Evolutionary conservation across 2,888 invertebrate species (phyloP).

Genomic region (Macrosoma leucophasiata): DNA sequence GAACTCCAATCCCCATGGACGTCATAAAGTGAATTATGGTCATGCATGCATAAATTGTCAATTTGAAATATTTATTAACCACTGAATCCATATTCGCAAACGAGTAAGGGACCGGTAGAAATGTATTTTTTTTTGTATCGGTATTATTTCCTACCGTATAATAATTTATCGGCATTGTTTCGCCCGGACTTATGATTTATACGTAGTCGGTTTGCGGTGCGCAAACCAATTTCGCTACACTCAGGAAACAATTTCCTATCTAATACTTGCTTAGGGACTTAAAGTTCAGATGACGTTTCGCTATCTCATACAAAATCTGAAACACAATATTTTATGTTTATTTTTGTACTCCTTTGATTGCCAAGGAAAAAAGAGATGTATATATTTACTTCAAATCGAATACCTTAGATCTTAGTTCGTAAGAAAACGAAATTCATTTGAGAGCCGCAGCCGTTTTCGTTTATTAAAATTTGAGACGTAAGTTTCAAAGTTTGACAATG

Average conservation of each 20-base stretch:
- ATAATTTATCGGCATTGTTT: conserved; percentile 49
- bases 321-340: conserved; percentile 28
- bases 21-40: no score
- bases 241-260: conserved; percentile 28
- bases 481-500: conserved; percentile 45
- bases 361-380: conserved; percentile 10
- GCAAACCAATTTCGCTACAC: conserved; percentile 34
- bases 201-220: conserved; percentile 33
- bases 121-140: conserved; percentile 40
- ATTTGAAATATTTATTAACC: no score
- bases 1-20: no score
- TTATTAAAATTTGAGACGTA: conserved; percentile 49
- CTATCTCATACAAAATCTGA: conserved; percentile 22
- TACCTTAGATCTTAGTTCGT: conserved; percentile 34
- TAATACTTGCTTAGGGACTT: conserved; percentile 26
- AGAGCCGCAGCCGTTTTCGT: conserved; percentile 27
- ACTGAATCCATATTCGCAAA: no score
- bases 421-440: conserved; percentile 35
- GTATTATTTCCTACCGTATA: conserved; percentile 35
- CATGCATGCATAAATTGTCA: no score
- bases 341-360: conserved; percentile 18
- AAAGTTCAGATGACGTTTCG: conserved; percentile 20
- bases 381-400: conserved; percentile 22
- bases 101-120: no score
- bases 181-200: conserved; percentile 46